phyloP scores from a whole-genome alignment of 2,888 invertebrate genomes.

The Gisinianus flammeolus region DNA sequence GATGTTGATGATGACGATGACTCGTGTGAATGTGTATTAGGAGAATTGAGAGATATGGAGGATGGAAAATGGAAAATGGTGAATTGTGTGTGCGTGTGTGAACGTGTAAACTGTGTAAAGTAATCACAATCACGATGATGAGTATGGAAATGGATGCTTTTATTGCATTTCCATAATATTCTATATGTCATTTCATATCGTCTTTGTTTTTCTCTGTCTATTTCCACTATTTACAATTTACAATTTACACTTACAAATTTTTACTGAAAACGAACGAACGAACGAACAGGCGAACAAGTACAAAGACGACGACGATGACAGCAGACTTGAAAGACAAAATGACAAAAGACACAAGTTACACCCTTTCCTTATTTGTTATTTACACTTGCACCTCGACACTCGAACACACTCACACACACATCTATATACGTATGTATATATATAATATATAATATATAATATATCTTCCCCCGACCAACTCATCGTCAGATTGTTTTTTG shows the following conservation, averaged over 20 bases:
- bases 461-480: too few relatives aligned
- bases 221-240: neutral
- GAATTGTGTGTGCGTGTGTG: neutral
- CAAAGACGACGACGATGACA: neutral
- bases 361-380: constrained; percentile 20
- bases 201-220: neutral
- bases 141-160: neutral
- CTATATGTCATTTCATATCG: neutral
- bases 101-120: neutral
- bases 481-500: too few relatives aligned
- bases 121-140: neutral
- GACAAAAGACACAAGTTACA: constrained; percentile 2
- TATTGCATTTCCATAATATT: constrained; percentile 16
- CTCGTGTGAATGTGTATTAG: neutral
- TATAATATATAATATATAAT: too few relatives aligned
- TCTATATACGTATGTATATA: neutral
- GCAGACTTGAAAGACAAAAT: neutral
- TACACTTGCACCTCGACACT: constrained; percentile 1
- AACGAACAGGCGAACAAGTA: neutral
- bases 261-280: neutral
- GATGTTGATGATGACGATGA: too few relatives aligned
- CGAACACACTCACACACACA: neutral
- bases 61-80: neutral
- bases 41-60: too few relatives aligned
- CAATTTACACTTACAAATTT: neutral